phyloP scores from a whole-genome alignment of 2,888 invertebrate species.

The Spicauda simplicius region DNA sequence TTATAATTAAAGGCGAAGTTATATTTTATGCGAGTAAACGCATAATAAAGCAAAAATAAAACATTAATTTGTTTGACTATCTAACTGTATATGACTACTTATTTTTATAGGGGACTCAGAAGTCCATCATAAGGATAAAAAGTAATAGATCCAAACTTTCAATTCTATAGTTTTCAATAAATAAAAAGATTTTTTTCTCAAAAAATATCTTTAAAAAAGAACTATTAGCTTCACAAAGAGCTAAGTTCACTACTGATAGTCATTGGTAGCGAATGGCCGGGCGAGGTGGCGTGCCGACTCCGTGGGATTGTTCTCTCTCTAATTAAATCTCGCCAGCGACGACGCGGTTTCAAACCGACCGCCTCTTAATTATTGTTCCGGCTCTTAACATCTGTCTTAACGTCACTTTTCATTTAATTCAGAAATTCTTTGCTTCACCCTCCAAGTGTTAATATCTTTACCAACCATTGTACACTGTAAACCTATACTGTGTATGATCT shows the following conservation, averaged over 20 bases:
- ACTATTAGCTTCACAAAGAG: slow-evolving; percentile 11
- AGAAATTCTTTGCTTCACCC: slow-evolving; percentile 59
- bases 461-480: slow-evolving; percentile 52
- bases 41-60: too few relatives aligned
- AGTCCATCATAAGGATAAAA: too few relatives aligned
- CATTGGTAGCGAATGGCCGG: slow-evolving; percentile 29
- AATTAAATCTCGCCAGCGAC: slow-evolving; percentile 81
- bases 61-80: too few relatives aligned
- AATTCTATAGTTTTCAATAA: not conserved
- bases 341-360: slow-evolving; percentile 79
- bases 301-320: slow-evolving; percentile 72
- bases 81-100: too few relatives aligned
- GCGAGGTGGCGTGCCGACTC: slow-evolving; percentile 35
- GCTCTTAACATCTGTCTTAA: slow-evolving; percentile 83
- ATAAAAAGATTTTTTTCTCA: not conserved
- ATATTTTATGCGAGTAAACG: too few relatives aligned
- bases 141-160: too few relatives aligned
- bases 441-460: slow-evolving; percentile 39
- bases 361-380: slow-evolving; percentile 83
- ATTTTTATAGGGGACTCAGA: too few relatives aligned
- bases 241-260: slow-evolving; percentile 29
- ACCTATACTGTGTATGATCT: not conserved
- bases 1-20: too few relatives aligned
- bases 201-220: not conserved
- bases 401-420: slow-evolving; percentile 79